phyloP scores from a whole-genome alignment of 2,113 vertebrate species.

The Rousettus leschenaultii region DNA sequence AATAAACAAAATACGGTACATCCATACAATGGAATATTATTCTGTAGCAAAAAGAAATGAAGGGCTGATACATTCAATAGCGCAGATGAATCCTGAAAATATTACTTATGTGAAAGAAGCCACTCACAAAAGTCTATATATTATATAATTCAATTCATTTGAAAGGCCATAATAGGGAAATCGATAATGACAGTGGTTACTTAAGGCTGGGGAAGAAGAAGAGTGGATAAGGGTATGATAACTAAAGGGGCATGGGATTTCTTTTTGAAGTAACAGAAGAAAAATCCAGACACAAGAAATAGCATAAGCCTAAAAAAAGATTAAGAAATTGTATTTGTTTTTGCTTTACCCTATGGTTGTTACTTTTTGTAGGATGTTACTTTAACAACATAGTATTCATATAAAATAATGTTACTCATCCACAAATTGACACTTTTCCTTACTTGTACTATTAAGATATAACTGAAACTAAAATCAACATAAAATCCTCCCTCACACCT shows the following conservation, averaged over 20 bases:
- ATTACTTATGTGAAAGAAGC: neutral
- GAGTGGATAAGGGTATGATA: neutral
- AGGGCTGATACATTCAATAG: neutral
- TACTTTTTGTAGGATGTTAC: neutral
- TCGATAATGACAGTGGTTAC: neutral
- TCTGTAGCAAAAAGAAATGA: neutral
- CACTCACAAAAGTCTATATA: neutral
- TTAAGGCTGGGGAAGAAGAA: too few relatives aligned
- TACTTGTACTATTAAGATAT: neutral
- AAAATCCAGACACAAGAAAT: neutral
- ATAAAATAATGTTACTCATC: neutral
- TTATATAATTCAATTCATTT: neutral
- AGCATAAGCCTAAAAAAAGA: neutral
- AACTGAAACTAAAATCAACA: neutral
- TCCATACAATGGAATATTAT: neutral
- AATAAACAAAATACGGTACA: neutral
- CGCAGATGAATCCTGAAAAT: neutral
- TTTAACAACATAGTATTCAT: neutral
- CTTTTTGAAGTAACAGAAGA: neutral
- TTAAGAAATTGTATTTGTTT: neutral
- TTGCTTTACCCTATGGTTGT: neutral
- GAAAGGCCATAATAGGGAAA: neutral
- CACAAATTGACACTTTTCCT: neutral
- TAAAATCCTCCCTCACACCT: neutral
- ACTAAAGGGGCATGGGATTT: neutral